These are phyloP conservation scores for Castor canadensis DNA, from an alignment of 2,113 vertebrate species.

Conservation along the genomic window DNA sequence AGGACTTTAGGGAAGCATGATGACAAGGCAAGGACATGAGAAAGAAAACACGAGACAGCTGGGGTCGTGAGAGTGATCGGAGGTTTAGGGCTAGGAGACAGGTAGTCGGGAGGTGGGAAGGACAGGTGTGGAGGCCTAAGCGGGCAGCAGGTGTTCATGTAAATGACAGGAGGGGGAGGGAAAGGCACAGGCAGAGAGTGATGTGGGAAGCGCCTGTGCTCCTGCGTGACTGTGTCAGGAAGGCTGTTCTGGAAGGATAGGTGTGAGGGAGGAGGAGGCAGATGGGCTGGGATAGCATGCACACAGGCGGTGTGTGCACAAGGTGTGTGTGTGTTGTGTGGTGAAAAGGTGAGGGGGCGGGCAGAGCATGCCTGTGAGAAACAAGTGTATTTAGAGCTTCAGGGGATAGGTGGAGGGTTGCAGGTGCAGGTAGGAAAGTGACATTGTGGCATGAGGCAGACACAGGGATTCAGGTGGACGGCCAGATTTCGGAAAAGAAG, in stretches of 20 bases:
- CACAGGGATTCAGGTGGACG: background rate
- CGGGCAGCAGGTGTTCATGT: background rate
- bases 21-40: background rate
- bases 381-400: background rate
- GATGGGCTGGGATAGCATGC: background rate
- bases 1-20: background rate
- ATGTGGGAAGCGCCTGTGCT: background rate
- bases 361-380: no score
- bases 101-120: no score
- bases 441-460: background rate
- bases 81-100: background rate
- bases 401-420: background rate
- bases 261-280: background rate
- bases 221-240: background rate
- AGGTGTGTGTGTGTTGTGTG: background rate
- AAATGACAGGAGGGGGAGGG: rapidly evolving
- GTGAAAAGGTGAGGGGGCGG: no score
- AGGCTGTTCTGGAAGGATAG: background rate
- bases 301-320: background rate
- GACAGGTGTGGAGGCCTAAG: no score
- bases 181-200: background rate
- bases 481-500: background rate
- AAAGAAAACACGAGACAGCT: background rate
- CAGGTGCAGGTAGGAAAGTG: background rate
- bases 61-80: background rate